Evolutionary conservation across 1,140 invertebrate genomes (phyloP).

Genomic region (honey bee (Apis mellifera)): Amel_HAv3.1 CM009943.2:6133501-6134000

Average conservation of each 20-base stretch:
- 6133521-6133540: slow-evolving; percentile 35
- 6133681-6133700: slow-evolving; percentile 1
- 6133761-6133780: background rate
- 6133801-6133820: no score
- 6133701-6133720: slow-evolving; percentile 8
- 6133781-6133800: background rate
- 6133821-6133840: no score
- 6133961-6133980: background rate
- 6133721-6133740: slow-evolving; percentile 13
- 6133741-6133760: slow-evolving; percentile 12
- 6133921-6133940: background rate
- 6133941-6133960: background rate
- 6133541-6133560: background rate
- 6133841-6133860: no score
- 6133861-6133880: no score
- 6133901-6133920: no score
- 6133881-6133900: no score
- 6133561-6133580: slow-evolving; percentile 27
- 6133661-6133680: slow-evolving; percentile 51
- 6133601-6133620: slow-evolving; percentile 12
- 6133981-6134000: background rate
- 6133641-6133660: slow-evolving; percentile 47
- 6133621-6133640: slow-evolving; percentile 26
- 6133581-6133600: slow-evolving; percentile 29
- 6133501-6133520: background rate